Evolutionary conservation across 2,113 vertebrate species (phyloP).

Genomic region (Willisornis vidua): DNA sequence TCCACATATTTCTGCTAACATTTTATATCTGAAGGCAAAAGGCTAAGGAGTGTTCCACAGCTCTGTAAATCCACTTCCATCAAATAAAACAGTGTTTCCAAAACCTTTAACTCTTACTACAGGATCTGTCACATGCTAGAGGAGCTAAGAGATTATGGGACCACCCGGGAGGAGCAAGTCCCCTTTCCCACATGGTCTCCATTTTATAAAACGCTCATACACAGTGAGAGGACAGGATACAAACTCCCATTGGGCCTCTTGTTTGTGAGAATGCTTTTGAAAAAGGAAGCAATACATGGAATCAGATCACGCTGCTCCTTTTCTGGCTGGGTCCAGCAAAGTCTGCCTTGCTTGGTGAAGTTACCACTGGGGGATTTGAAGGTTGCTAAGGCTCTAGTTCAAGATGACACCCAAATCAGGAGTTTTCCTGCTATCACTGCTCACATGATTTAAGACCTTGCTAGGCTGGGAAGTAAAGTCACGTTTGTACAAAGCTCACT

Average conservation of each 20-base stretch:
- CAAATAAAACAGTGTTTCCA: conserved; percentile 44
- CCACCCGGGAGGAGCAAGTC: conserved; percentile 32
- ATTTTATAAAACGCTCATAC: neutral
- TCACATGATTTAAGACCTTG: neutral
- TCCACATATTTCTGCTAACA: conserved; percentile 36
- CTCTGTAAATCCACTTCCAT: conserved; percentile 55
- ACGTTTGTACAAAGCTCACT: neutral
- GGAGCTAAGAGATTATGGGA: conserved; percentile 17
- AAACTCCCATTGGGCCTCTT: neutral
- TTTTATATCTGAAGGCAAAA: conserved; percentile 39
- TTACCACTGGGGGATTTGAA: neutral
- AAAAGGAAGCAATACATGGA: neutral
- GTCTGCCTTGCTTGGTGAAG: neutral
- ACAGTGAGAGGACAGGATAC: neutral
- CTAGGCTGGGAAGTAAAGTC: neutral
- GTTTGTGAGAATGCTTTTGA: neutral
- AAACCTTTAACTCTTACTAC: conserved; percentile 53
- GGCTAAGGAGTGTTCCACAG: neutral
- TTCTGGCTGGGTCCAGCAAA: neutral
- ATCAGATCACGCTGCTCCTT: neutral
- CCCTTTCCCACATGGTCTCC: neutral
- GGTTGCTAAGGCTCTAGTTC: neutral
- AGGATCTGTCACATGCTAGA: conserved; percentile 39
- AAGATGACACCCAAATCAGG: neutral
- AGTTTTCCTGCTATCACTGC: neutral